phyloP scores from a whole-genome alignment of 2,797 vertebrate species.

The Gephyroberyx darwinii region DNA sequence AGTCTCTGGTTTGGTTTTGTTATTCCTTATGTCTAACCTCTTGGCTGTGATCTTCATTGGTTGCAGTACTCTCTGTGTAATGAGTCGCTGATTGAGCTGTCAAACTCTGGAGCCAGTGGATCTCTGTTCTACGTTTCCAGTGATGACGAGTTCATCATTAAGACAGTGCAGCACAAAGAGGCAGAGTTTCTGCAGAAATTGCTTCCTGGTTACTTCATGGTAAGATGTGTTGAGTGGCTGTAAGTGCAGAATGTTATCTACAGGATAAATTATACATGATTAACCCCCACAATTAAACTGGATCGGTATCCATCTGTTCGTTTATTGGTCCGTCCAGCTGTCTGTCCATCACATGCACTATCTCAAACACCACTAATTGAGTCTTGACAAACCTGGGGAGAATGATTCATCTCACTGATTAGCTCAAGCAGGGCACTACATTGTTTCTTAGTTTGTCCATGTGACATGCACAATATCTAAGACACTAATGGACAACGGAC shows the following conservation, averaged over 20 bases:
- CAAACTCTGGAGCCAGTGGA: conserved; percentile 93
- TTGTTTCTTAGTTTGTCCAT: too few species aligned
- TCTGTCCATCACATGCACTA: too few species aligned
- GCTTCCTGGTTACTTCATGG: conserved; percentile 97
- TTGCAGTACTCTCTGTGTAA: conserved; percentile 92
- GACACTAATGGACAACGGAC: too few species aligned
- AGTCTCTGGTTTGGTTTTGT: conserved; percentile 10
- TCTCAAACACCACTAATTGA: too few species aligned
- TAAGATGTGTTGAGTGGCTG: conserved; percentile 65
- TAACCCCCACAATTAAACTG: too few species aligned
- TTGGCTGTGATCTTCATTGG: conserved; percentile 7
- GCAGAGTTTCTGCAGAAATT: conserved; percentile 97
- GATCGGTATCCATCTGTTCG: neutral
- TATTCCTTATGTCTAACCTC: conserved; percentile 26
- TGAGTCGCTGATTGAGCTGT: conserved; percentile 91
- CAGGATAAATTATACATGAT: neutral
- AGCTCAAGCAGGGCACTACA: too few species aligned
- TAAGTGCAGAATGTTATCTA: neutral
- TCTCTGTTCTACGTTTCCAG: conserved; percentile 96
- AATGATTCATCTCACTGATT: too few species aligned
- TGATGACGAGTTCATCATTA: conserved; percentile 97
- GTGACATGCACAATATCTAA: too few species aligned
- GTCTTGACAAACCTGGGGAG: too few species aligned
- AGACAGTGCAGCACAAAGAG: conserved; percentile 97
- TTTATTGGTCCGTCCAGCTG: neutral